Base-by-base conservation (phyloP, 92 coral and sea anemone genomes). In the Plumapathes pennacea region DNA sequence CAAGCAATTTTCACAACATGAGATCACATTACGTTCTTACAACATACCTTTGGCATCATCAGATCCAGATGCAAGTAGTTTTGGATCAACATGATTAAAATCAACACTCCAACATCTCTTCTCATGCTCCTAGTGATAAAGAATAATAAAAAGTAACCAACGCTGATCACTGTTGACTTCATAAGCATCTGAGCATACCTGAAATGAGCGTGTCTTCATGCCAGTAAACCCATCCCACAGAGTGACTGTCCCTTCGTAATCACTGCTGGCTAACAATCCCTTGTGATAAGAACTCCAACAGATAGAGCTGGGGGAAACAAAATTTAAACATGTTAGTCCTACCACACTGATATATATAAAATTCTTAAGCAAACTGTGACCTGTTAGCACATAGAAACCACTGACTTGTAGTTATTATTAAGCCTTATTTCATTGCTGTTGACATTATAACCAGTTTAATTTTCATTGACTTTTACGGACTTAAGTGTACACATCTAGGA, bases 1-100 rank as follows among this genome's bases (percentile, higher is more conserved):
- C n/a, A n/a, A n/a, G n/a, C n/a, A n/a, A n/a, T n/a, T n/a, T n/a
- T n/a, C 8, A 0, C 5, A 14, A n/a, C 2, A 11, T 29, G 11
- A 8, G 9, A 20, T 19, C 32, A 13, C 37, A 23, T 21, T 12
- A 26, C 9, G 17, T 33, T 10, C 18, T 23, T 26, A 3, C n/a
- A n/a, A n/a, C n/a, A n/a, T 67, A 90, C 97, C 97, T 87, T 90
- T 90, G 1, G 97, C 97, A 57, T 90, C 97, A 67, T 90, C 97
- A 22, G 97, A 90, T 20, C 97, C 97, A 4, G 97, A 90, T 1
- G 97, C 95, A 5, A 90, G 81, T 25, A 90, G 89, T 61, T 90
- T 90, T 6, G 97, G 97, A 69, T 90, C 97, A 17, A 90, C 97
- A 46, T 90, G 97, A 53, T 90, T 90, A 32, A 90, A 90, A 47